Base-by-base conservation (phyloP, 2,888 invertebrate species). In the Microplitis manilae region DNA sequence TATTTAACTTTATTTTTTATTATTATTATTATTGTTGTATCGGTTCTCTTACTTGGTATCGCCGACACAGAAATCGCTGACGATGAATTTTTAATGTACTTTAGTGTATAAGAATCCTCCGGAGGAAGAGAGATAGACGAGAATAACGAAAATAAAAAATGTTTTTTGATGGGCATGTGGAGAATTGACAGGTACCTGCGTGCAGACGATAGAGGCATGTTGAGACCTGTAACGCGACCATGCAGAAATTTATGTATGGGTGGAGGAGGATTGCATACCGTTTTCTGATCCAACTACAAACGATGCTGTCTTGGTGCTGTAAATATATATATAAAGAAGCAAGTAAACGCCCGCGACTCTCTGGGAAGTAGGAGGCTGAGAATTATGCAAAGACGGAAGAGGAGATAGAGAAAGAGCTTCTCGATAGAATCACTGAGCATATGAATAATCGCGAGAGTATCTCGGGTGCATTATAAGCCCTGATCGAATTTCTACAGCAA, bases 241-340 rank as follows among this genome's bases (percentile, higher is more conserved):
- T 70, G 70, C 67, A 71, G 60, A 71, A 71, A 76, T 71, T 50
- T 76, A 38, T 76, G 71, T 59, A 76, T 71, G 71, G 70, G 76
- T 68, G 76, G 76, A 76, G 65, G 70, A 69, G 65, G 75, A 60
- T 70, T 60, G 60, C 71, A 76, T 76, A 71, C 76, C 71, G 9
- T 76, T 65, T 71, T 71, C 71, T 60, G 67, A 71, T 76, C 67
- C 59, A 50, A 65, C 15, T 39, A 64, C 38, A 59, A 70, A 65
- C 13, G 8, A 50, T 50, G 7, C 50, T 13, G 8, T 50, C 50
- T 50, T 8, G 50, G 2, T 30, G 2, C 30, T 30, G 30, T 30
- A 30, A 4, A 30, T 30, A 4, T 30, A 30, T 30, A 50, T 50
- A 8, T 13, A 71, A 65, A 60, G 67, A 67, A 71, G 2, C 5